Evolutionary conservation across 2,113 vertebrate genomes (phyloP).

Genomic region (Thryonomys swinderianus): DNA sequence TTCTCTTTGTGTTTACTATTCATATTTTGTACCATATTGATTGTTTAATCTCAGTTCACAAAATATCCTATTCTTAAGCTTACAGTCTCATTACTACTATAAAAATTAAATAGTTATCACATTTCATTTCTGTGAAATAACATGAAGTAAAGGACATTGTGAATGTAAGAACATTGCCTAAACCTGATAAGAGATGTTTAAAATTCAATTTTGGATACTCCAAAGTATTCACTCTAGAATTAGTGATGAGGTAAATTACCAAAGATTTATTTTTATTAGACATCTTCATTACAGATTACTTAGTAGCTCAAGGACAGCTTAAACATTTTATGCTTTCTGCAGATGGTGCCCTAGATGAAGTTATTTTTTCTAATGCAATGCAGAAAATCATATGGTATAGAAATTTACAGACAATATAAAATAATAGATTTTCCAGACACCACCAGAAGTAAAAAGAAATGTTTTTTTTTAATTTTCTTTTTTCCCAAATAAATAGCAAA

Average conservation of each 20-base stretch:
- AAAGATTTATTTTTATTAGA: slow-evolving; percentile 50
- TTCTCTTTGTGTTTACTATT: background rate
- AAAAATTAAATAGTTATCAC: background rate
- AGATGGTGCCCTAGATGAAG: slow-evolving; percentile 1
- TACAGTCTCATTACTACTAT: background rate
- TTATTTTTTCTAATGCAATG: slow-evolving; percentile 40
- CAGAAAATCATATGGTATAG: background rate
- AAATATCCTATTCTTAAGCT: background rate
- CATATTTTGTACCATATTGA: background rate
- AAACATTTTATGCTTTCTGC: slow-evolving; percentile 41
- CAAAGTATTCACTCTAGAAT: background rate
- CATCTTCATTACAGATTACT: slow-evolving; percentile 23
- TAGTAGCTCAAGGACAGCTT: background rate
- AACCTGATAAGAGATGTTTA: slow-evolving; percentile 19
- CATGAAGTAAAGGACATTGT: background rate
- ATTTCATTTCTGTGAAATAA: background rate
- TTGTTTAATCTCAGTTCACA: background rate
- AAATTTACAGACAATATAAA: slow-evolving; percentile 36
- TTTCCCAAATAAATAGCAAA: background rate
- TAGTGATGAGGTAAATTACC: background rate
- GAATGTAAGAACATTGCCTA: background rate
- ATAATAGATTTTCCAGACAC: background rate
- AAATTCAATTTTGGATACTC: slow-evolving; percentile 41
- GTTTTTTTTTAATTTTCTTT: background rate
- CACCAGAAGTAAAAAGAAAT: slow-evolving; percentile 15